Evolutionary conservation across 2,113 vertebrate genomes (phyloP).

Genomic region (Chamaea fasciata): DNA sequence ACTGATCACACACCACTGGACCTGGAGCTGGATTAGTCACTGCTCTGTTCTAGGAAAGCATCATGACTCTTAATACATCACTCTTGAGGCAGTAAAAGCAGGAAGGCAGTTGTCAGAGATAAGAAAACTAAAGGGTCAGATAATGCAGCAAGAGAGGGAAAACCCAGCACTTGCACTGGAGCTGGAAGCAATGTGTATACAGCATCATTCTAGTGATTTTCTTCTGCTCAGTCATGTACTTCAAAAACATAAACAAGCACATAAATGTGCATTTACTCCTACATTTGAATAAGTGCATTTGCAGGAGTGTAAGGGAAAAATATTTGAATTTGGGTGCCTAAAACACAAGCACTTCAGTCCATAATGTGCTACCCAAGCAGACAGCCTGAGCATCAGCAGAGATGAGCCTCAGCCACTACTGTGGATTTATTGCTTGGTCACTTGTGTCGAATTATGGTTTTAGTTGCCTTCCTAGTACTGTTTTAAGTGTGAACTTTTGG

Average conservation of each 20-base stretch:
- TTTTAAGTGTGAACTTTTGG: background rate
- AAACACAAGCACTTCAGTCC: background rate
- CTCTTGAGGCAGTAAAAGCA: slow-evolving; percentile 3
- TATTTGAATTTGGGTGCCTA: background rate
- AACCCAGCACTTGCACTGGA: background rate
- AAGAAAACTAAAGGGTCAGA: background rate
- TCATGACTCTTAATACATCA: slow-evolving; percentile 12
- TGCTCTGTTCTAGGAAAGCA: slow-evolving; percentile 39
- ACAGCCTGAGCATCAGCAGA: background rate
- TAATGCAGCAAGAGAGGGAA: background rate
- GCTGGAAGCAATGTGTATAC: background rate
- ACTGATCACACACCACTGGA: background rate
- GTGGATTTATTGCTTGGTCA: background rate
- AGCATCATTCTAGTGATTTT: background rate
- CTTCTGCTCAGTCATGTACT: background rate
- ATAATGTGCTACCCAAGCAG: background rate
- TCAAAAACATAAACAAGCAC: background rate
- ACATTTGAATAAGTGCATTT: background rate
- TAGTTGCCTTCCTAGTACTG: background rate
- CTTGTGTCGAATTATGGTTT: background rate
- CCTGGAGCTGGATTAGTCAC: slow-evolving; percentile 16
- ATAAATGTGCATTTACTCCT: background rate
- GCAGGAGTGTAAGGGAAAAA: background rate
- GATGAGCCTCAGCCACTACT: background rate
- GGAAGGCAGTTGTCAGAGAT: background rate